Evolutionary conservation across 2,113 vertebrate genomes (phyloP).

Genomic region (Cettia cetti): DNA sequence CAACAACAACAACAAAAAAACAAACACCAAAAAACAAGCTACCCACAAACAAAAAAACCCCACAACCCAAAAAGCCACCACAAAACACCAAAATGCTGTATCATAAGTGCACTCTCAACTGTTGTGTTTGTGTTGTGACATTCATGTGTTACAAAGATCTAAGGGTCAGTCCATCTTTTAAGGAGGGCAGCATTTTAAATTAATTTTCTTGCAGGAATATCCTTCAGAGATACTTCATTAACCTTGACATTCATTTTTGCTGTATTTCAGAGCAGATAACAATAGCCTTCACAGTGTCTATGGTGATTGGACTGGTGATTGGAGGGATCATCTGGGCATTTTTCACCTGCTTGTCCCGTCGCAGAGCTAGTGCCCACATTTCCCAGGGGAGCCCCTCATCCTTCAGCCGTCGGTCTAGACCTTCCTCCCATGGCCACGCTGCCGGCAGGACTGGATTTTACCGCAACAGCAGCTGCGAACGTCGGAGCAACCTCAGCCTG

Average conservation of each 20-base stretch:
- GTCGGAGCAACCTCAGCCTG: slow-evolving; percentile 93
- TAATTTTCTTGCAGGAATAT: not conserved
- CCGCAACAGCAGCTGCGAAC: slow-evolving; percentile 88
- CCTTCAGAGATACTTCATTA: not conserved
- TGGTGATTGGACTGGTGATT: slow-evolving; percentile 86
- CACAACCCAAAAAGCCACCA: not conserved
- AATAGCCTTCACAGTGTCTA: slow-evolving; percentile 91
- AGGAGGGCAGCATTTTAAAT: not conserved
- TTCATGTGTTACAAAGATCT: not conserved
- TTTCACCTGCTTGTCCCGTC: slow-evolving; percentile 85
- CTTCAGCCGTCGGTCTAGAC: slow-evolving; percentile 68
- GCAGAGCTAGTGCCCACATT: slow-evolving; percentile 88
- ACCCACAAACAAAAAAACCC: not conserved
- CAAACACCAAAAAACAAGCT: not conserved
- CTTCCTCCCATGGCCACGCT: slow-evolving; percentile 50
- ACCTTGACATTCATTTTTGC: not conserved
- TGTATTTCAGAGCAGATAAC: slow-evolving; percentile 83
- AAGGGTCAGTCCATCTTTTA: not conserved
- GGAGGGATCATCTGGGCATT: slow-evolving; percentile 86
- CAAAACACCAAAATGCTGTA: not conserved
- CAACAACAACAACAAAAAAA: not conserved
- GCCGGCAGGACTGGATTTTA: slow-evolving; percentile 81
- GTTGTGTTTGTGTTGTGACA: not conserved
- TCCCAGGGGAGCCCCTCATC: slow-evolving; percentile 76
- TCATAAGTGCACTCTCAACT: not conserved